Percentiles rank a stretch among this genome's conserved stretches.
These are phyloP conservation scores for Drosophila lowei DNA, from an alignment of 1,140 invertebrate species.

Conservation along the genomic window DNA sequence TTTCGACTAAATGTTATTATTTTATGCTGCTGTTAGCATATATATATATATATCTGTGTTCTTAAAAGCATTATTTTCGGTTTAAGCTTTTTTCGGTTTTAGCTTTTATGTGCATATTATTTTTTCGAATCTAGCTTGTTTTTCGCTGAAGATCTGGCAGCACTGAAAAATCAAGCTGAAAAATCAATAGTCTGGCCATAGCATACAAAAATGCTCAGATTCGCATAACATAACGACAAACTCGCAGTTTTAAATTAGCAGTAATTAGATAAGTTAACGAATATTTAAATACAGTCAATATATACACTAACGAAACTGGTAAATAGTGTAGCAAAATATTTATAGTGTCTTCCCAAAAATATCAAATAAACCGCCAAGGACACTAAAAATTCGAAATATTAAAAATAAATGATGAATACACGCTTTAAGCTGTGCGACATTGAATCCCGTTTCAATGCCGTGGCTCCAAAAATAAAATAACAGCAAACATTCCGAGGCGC, in stretches of 20 bases:
- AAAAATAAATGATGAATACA: constrained; percentile 71
- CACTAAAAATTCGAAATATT: constrained; percentile 32
- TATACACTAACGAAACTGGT: constrained; percentile 19
- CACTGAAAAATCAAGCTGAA: constrained; percentile 11
- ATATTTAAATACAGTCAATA: constrained; percentile 32
- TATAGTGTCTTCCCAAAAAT: neutral
- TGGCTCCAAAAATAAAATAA: constrained; percentile 61
- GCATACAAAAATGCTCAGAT: constrained; percentile 1
- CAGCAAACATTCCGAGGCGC: constrained; percentile 33
- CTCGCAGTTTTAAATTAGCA: constrained; percentile 67
- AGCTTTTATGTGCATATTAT: no score
- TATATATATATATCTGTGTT: no score
- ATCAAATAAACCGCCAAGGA: constrained; percentile 24
- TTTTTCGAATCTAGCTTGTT: no score
- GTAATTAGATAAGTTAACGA: constrained; percentile 56
- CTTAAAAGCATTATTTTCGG: no score
- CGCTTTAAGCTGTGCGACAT: constrained; percentile 55
- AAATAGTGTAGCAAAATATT: constrained; percentile 5
- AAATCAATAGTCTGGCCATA: constrained; percentile 44
- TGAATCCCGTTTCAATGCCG: constrained; percentile 68
- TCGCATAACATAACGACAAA: constrained; percentile 63
- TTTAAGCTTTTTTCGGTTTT: no score
- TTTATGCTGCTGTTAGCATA: no score
- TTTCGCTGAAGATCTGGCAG: no score
- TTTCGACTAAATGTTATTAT: no score